Evolutionary conservation across 1,140 invertebrate genomes (phyloP), one percentile per base, ranked within the genome.

Genomic region (Megalopta genalis): DNA sequence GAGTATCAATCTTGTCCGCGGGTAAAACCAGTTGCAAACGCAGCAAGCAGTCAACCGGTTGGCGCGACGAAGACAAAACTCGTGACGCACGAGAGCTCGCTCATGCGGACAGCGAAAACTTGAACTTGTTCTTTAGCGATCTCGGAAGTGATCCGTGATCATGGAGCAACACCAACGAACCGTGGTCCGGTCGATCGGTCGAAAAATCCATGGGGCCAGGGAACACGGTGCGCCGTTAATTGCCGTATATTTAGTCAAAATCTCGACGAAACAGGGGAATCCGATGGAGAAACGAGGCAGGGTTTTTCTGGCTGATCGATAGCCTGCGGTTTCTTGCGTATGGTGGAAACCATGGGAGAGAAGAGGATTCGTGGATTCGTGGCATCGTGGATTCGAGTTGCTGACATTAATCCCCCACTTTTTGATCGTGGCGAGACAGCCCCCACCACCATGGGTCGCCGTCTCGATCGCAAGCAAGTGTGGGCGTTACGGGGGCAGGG

Each of bases 401-500:
- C 37, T 57, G 62, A 54, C 49, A 46, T 66, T 73, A 65, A 73
- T 73, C 39, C 77, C 77, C 77, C 49, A 73, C 77, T 46, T 39
- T 25, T 37, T 0, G 14, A 42, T n/a, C 49, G 49, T 0, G 1
- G 9, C 62, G 1, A 1, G 5, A 37, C 59, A 32, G 21, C 77
- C 77, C 83, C 83, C 32, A 32, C 32, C 32, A 82, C 72, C 66
- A 72, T 18, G 9, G n/a, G 0, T 3, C 18, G 23, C 14, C n/a
- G 46, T 54, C 18, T 10, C 12, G 71, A 67, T 68, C 12, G 62
- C 39, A 25, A 79, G 23, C 37, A 37, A 73, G 74, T 77, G 78
- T 85, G 79, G 87, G 87, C 87, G 87, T 86, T 77, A 65, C 85
- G 75, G 67, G 73, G 87, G 87, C 82, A 66, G 87, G 77, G 69